These are phyloP conservation scores for Tetramorium parvispinum DNA, from an alignment of 1,140 invertebrate genomes.

Conservation along the genomic window DNA sequence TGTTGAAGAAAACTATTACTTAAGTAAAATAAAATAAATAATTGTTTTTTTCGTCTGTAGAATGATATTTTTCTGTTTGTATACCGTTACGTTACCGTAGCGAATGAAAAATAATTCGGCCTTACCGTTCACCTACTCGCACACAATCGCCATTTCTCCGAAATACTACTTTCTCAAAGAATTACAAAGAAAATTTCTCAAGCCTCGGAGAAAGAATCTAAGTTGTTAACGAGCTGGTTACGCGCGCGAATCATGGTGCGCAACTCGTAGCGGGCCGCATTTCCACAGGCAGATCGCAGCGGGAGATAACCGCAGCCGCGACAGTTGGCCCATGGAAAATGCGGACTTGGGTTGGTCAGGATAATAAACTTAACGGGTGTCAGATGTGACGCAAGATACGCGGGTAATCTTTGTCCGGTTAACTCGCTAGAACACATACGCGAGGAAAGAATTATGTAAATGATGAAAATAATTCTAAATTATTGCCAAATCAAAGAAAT, in stretches of 20 bases:
- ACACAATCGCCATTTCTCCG: neutral
- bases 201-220: neutral
- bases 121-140: neutral
- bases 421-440: neutral
- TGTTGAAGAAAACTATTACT: no score
- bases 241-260: neutral
- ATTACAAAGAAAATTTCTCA: neutral
- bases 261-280: neutral
- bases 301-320: conserved; percentile 19
- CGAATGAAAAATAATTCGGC: neutral
- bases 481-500: neutral
- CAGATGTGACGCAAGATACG: conserved; percentile 47
- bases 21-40: no score
- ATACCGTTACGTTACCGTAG: neutral
- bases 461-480: neutral
- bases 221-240: neutral
- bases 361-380: conserved; percentile 37
- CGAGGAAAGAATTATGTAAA: conserved; percentile 16
- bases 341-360: conserved; percentile 18
- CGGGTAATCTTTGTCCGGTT: conserved; percentile 20
- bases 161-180: conserved; percentile 17
- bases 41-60: no score
- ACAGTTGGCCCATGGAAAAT: conserved; percentile 53
- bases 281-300: conserved; percentile 34
- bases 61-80: no score